Evolutionary conservation across 2,113 vertebrate species (phyloP).

Genomic region (Diadophis punctatus): DNA sequence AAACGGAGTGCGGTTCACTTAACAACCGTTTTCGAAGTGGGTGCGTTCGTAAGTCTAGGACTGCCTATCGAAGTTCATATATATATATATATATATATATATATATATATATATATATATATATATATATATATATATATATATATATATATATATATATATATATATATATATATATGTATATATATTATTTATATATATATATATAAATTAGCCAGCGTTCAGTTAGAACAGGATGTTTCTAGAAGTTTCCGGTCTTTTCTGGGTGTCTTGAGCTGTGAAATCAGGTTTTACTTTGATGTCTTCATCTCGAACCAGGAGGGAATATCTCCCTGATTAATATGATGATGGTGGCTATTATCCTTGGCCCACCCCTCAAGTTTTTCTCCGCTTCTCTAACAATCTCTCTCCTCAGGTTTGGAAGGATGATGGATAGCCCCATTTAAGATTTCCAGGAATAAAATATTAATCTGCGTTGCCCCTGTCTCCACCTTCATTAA

Average conservation of each 20-base stretch:
- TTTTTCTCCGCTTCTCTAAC: background rate
- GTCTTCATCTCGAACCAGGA: background rate
- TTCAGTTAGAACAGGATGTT: background rate
- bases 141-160: too few species aligned
- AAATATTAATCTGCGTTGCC: conserved; percentile 53
- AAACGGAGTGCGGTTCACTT: too few species aligned
- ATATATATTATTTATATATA: too few species aligned
- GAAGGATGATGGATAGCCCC: conserved; percentile 59
- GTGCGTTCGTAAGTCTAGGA: background rate
- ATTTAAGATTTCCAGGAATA: conserved; percentile 54
- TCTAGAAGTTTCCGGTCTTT: background rate
- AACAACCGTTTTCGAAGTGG: background rate
- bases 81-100: too few species aligned
- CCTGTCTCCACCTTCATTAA: conserved; percentile 57
- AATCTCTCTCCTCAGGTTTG: background rate
- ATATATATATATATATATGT: too few species aligned
- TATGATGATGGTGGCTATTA: background rate
- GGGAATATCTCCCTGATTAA: background rate
- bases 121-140: too few species aligned
- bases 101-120: too few species aligned
- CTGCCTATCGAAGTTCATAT: too few species aligned
- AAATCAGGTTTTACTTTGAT: background rate
- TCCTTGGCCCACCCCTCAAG: background rate
- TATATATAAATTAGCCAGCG: background rate
- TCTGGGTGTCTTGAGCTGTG: background rate